These are phyloP conservation scores for Dicycla oo DNA, from an alignment of 2,888 invertebrate species.

Conservation along the genomic window DNA sequence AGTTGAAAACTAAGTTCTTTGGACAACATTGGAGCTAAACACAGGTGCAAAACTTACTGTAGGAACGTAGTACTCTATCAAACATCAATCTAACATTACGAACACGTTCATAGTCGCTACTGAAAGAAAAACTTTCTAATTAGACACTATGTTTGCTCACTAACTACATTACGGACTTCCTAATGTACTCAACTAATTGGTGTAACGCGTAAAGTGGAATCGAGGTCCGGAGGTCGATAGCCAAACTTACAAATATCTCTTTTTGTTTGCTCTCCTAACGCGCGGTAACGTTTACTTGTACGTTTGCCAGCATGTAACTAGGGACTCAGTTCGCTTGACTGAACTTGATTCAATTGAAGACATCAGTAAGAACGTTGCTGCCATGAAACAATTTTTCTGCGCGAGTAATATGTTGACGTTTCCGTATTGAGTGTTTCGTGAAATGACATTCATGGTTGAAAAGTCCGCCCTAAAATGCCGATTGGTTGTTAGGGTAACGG, in stretches of 20 bases:
- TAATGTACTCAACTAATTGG: constrained; percentile 68
- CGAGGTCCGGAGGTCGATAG: constrained; percentile 39
- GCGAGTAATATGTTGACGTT: constrained; percentile 42
- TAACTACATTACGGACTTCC: constrained; percentile 64
- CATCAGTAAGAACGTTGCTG: constrained; percentile 39
- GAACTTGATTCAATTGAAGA: constrained; percentile 64
- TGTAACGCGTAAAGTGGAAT: constrained; percentile 63
- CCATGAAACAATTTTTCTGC: constrained; percentile 44
- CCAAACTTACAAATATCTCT: constrained; percentile 53
- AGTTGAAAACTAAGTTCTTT: constrained; percentile 62
- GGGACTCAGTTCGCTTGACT: constrained; percentile 50
- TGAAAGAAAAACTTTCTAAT: constrained; percentile 72
- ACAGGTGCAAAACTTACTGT: constrained; percentile 63
- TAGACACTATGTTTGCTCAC: constrained; percentile 67
- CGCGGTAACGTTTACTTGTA: constrained; percentile 52
- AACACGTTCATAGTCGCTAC: constrained; percentile 69
- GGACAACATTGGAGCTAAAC: constrained; percentile 48
- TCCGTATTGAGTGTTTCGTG: constrained; percentile 26
- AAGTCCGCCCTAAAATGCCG: constrained; percentile 26
- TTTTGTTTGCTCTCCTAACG: constrained; percentile 50
- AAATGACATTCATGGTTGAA: constrained; percentile 35
- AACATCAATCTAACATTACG: constrained; percentile 70
- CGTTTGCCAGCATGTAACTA: constrained; percentile 52
- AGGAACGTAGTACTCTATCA: constrained; percentile 59
- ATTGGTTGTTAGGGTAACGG: constrained; percentile 45